phyloP scores from a whole-genome alignment of 2,888 invertebrate species.

The Clanis bilineata region DNA sequence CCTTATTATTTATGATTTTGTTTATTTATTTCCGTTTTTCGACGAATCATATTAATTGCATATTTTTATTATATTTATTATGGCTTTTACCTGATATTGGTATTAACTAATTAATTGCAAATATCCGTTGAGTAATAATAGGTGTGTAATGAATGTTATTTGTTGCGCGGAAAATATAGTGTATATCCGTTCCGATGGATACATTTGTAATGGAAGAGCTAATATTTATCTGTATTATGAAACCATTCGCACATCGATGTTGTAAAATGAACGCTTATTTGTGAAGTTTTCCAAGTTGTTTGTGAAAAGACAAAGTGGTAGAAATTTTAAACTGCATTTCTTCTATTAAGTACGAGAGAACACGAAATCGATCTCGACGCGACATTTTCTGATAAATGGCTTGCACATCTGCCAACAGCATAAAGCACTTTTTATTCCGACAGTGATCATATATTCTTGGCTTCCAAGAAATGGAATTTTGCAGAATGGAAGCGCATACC shows the following conservation, averaged over 20 bases:
- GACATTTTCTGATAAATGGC: background rate
- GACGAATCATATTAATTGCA: too few species aligned
- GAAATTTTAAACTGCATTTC: background rate
- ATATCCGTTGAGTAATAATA: background rate
- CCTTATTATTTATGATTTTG: too few species aligned
- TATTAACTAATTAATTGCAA: too few species aligned
- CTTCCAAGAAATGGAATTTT: background rate
- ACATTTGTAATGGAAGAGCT: background rate
- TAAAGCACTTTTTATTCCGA: background rate
- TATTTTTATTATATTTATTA: too few species aligned
- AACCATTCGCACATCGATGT: background rate
- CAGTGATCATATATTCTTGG: background rate
- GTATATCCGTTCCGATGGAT: background rate
- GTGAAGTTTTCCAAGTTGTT: background rate
- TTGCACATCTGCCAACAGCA: slow-evolving; percentile 5
- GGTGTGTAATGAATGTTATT: background rate
- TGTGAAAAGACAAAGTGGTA: background rate
- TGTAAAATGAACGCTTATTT: background rate
- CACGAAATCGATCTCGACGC: background rate
- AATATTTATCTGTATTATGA: background rate
- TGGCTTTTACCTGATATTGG: too few species aligned
- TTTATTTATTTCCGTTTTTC: too few species aligned
- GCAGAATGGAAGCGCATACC: background rate
- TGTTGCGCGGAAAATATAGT: too few species aligned
- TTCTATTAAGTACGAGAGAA: background rate